Conservation (phyloP, 92 coral and sea anemone genomes). For the Galaxea fascicularis region DNA sequence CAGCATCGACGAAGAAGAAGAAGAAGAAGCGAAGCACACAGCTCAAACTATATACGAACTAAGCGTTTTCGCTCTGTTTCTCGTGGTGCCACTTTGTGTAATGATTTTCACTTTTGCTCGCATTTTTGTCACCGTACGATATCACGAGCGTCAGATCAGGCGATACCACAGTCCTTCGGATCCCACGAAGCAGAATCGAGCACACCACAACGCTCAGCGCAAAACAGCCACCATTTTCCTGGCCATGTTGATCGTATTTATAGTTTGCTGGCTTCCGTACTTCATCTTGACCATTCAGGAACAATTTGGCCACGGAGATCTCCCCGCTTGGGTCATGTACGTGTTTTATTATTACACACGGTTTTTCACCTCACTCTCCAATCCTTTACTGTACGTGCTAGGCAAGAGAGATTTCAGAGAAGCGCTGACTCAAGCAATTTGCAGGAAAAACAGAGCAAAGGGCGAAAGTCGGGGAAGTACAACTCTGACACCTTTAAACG, state of each 20-base stretch:
- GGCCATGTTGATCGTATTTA: conserved; percentile 65
- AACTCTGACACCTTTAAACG: conserved; percentile 8
- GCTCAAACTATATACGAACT: conserved; percentile 49
- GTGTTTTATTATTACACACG: conserved; percentile 72
- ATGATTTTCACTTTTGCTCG: conserved; percentile 54
- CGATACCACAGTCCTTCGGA: conserved; percentile 45
- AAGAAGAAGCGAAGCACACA: neutral
- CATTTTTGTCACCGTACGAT: conserved; percentile 60
- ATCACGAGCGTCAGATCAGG: conserved; percentile 53
- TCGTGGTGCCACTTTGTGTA: conserved; percentile 52
- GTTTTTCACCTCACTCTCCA: conserved; percentile 70
- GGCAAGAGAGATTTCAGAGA: conserved; percentile 80
- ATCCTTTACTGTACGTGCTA: conserved; percentile 72
- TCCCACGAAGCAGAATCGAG: neutral
- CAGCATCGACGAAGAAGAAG: conserved; percentile 26
- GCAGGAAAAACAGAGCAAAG: conserved; percentile 4
- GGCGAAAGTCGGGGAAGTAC: conserved; percentile 24
- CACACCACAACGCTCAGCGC: conserved; percentile 63
- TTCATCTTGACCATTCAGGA: conserved; percentile 59
- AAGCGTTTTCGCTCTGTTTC: conserved; percentile 29
- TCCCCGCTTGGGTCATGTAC: conserved; percentile 65
- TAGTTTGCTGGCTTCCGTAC: conserved; percentile 77
- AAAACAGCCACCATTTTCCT: conserved; percentile 73
- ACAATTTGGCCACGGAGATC: conserved; percentile 2
- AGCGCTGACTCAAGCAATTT: conserved; percentile 31